phyloP scores from a whole-genome alignment of 2,888 invertebrate species.

The Amiota communis region DNA sequence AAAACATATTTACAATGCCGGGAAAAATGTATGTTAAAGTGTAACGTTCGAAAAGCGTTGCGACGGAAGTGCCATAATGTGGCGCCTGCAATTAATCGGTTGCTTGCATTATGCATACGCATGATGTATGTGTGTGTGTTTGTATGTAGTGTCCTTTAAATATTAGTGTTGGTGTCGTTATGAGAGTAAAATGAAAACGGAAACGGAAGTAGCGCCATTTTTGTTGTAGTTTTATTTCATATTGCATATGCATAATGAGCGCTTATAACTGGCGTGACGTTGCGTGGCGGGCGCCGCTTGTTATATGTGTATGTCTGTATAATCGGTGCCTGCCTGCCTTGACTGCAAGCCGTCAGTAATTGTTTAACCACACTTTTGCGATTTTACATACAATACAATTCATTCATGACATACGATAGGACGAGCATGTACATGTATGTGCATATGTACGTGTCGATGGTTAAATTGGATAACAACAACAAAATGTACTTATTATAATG shows the following conservation, averaged over 20 bases:
- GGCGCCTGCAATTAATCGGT: slow-evolving; percentile 29
- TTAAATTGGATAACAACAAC: slow-evolving; percentile 33
- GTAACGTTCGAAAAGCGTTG: slow-evolving; percentile 1
- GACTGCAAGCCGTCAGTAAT: slow-evolving; percentile 43
- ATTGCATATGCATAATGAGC: slow-evolving; percentile 26
- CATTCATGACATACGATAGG: slow-evolving; percentile 33
- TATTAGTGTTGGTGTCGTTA: neutral
- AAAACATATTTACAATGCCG: neutral
- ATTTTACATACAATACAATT: slow-evolving; percentile 27
- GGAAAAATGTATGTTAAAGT: neutral
- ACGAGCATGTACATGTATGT: too few relatives aligned
- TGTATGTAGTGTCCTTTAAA: neutral
- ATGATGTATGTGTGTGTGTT: neutral
- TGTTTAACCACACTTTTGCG: slow-evolving; percentile 60
- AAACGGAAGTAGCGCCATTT: slow-evolving; percentile 65
- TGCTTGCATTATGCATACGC: slow-evolving; percentile 9
- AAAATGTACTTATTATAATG: neutral
- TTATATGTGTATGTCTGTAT: neutral
- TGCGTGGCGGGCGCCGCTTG: neutral
- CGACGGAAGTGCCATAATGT: slow-evolving; percentile 33
- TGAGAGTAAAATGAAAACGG: slow-evolving; percentile 43
- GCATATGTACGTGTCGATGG: neutral
- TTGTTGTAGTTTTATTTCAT: slow-evolving; percentile 35
- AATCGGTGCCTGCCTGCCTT: neutral
- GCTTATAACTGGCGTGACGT: slow-evolving; percentile 29